Evolutionary conservation across 2,888 invertebrate species (phyloP), one percentile per base, ranked within the genome.

Genomic region (Mythimna vitellina): DNA sequence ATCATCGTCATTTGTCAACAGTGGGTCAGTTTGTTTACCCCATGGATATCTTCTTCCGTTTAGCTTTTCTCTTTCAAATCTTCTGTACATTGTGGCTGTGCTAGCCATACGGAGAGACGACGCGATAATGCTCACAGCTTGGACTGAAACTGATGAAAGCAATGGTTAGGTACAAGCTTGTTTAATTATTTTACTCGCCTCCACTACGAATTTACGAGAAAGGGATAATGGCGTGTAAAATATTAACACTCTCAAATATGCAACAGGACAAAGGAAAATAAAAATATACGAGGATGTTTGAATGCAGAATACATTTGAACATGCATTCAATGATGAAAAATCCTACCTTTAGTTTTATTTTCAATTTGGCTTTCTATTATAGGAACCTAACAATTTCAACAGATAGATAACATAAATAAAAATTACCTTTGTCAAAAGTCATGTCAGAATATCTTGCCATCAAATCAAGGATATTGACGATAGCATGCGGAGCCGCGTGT

Each of bases 51-150:
- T 96, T 62, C 97, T 96, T 0, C 98, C 98, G 66, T 97, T 97
- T 49, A 97, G 88, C 86, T 98, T 97, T 92, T 98, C 98, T 81
- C 98, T 97, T 92, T 98, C 98, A 88, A 98, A 98, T 88, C 98
- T 96, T 92, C 98, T 97, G 88, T 97, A 98, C 35, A 97, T 94
- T 38, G 97, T 97, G 22, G 98, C 97, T 54, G 97, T 97, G 70
- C 97, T 96, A 0, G 98, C 97, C 94, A 98, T 96, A 87, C 97
- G 96, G 38, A 97, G 94, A 51, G 97, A 94, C 3, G 98, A 97
- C 80, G 97, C 96, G 2, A 97, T 88, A 73, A 98, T 96, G 86
- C 97, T 97, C 6, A 98, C 92, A 14, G 97, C 95, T 92, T 98
- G 98, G 70, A 97, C 95, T 71, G 96, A 95, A 82, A 97, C 98